Conservation (phyloP, 2,888 invertebrate genomes). For the Hartigia nigra region DNA sequence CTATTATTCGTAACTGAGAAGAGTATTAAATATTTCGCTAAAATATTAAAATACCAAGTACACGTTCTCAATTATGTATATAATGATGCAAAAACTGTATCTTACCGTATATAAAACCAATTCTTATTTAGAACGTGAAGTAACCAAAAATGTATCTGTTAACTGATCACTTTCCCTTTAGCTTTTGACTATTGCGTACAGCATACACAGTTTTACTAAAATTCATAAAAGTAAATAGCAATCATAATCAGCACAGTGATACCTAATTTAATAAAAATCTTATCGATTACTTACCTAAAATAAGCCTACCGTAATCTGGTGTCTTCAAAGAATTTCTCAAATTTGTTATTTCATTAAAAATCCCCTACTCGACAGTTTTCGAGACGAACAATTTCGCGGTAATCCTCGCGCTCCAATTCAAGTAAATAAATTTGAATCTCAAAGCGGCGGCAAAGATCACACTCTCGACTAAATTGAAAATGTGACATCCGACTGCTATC, state of each 20-base stretch:
- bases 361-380: background rate
- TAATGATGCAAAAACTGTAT: background rate
- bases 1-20: too few species aligned
- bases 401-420: background rate
- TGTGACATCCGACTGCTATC: background rate
- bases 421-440: background rate
- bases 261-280: background rate
- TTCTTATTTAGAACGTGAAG: background rate
- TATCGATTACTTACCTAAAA: background rate
- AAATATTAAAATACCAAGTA: too few species aligned
- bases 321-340: background rate
- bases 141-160: background rate
- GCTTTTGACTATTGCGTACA: background rate
- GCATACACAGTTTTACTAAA: background rate
- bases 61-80: too few species aligned
- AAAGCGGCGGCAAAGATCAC: background rate
- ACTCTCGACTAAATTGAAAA: background rate
- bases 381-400: background rate
- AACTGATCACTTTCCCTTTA: background rate
- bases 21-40: too few species aligned
- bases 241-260: background rate
- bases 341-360: background rate
- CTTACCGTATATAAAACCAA: background rate
- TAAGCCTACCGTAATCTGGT: background rate
- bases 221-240: background rate